A percentile compares a stretch with the other conserved stretches of the same genome.
Evolutionary conservation across 1,140 invertebrate genomes (phyloP).

Genomic region (Dendroctonus ponderosae): DNA sequence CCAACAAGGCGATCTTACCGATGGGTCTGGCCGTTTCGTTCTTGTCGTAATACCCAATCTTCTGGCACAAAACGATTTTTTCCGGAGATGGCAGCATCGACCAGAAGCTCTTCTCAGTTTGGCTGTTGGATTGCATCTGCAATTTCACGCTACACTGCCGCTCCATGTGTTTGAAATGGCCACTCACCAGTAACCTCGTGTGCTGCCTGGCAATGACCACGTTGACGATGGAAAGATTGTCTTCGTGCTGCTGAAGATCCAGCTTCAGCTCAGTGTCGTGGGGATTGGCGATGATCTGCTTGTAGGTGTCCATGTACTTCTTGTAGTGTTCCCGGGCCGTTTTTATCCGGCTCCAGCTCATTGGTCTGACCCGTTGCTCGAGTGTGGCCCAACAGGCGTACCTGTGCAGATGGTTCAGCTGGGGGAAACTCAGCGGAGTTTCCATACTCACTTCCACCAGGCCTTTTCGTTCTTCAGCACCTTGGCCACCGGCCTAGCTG

Average conservation of each 20-base stretch:
- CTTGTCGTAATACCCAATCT: constrained; percentile 53
- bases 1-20: constrained; percentile 19
- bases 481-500: constrained; percentile 52
- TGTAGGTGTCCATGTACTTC: constrained; percentile 71
- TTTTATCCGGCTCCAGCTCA: constrained; percentile 70
- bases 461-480: constrained; percentile 54
- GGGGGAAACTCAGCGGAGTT: neutral
- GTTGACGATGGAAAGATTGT: constrained; percentile 69
- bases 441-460: constrained; percentile 65
- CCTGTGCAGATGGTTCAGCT: neutral
- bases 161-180: constrained; percentile 18
- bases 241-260: constrained; percentile 74
- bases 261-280: constrained; percentile 71
- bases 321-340: constrained; percentile 70
- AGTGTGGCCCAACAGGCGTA: constrained; percentile 74
- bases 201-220: constrained; percentile 78
- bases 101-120: constrained; percentile 60
- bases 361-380: constrained; percentile 69
- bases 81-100: constrained; percentile 67
- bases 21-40: constrained; percentile 28
- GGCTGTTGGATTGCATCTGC: constrained; percentile 44
- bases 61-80: constrained; percentile 62
- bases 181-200: constrained; percentile 69
- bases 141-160: constrained; percentile 11
- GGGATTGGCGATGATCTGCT: constrained; percentile 67